These are phyloP conservation scores for Tor tambroides DNA, from an alignment of 2,113 vertebrate species.

Conservation along the genomic window DNA sequence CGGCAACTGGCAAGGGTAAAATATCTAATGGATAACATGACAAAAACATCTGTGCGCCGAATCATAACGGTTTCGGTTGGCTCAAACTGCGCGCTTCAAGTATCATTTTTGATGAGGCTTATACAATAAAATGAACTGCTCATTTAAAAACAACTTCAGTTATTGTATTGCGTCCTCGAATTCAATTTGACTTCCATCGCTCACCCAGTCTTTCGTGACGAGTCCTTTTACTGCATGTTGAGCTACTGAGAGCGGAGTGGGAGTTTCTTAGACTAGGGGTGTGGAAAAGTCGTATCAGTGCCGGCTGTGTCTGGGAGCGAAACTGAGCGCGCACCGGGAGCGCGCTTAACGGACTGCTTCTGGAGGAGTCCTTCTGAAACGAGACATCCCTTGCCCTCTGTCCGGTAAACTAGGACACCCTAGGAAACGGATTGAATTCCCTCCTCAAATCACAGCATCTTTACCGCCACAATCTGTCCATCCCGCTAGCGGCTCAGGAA, in stretches of 20 bases:
- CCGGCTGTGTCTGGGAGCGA: not conserved
- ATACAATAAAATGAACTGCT: not conserved
- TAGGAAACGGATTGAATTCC: slow-evolving; percentile 2
- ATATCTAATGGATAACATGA: not conserved
- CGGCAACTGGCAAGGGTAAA: not conserved
- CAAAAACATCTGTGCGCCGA: not conserved
- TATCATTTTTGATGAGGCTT: not conserved
- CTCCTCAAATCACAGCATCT: not conserved
- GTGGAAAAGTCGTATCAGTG: slow-evolving; percentile 53
- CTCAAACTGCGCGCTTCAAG: not conserved
- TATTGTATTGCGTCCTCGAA: not conserved
- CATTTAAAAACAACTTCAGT: not conserved
- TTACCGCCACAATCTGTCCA: not conserved
- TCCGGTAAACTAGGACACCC: slow-evolving; percentile 54
- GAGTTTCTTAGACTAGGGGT: slow-evolving; percentile 22
- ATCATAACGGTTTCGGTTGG: not conserved
- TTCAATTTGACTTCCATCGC: not conserved
- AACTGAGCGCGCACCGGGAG: slow-evolving; percentile 31
- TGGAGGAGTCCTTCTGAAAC: slow-evolving; percentile 41
- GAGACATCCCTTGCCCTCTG: not conserved
- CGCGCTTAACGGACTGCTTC: slow-evolving; percentile 35
- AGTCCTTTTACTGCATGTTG: not conserved
- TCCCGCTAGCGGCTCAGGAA: not conserved
- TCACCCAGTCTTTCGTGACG: not conserved
- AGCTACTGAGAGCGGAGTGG: not conserved